Conservation (phyloP, 2,113 vertebrate genomes). For the Ophiodon elongatus region DNA sequence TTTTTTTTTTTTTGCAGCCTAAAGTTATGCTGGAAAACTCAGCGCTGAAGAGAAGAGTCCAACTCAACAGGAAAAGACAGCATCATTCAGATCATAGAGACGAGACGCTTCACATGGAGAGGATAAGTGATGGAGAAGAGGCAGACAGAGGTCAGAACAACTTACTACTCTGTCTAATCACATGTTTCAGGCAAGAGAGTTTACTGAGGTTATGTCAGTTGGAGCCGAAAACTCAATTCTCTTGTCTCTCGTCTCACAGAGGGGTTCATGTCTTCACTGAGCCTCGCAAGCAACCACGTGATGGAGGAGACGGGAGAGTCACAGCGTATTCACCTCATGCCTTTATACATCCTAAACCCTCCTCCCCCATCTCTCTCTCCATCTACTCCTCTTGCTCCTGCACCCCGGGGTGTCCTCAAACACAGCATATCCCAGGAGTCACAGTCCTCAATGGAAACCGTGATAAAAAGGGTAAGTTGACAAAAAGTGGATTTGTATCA, state of each 20-base stretch:
- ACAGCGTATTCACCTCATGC: not conserved
- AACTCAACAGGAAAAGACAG: constrained; percentile 76
- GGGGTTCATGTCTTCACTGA: not conserved
- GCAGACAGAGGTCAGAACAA: constrained; percentile 41
- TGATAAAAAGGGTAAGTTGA: constrained; percentile 78
- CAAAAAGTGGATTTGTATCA: not conserved
- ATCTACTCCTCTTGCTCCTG: constrained; percentile 19
- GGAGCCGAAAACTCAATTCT: not conserved
- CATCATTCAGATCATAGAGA: constrained; percentile 47
- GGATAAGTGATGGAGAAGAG: constrained; percentile 1
- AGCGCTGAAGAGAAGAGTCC: constrained; percentile 33
- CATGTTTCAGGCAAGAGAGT: not conserved
- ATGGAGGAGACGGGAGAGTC: constrained; percentile 47
- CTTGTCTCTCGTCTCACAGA: constrained; percentile 23
- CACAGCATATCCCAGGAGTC: constrained; percentile 58
- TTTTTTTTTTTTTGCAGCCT: constrained; percentile 42
- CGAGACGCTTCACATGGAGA: not conserved
- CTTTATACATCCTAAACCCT: constrained; percentile 8
- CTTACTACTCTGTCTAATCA: not conserved
- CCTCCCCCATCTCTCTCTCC: constrained; percentile 3
- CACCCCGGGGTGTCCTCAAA: constrained; percentile 68
- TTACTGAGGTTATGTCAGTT: not conserved
- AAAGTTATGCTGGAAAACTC: constrained; percentile 37
- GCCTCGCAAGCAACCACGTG: not conserved
- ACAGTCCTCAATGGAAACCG: constrained; percentile 67